A percentile compares a stretch with the other conserved stretches of the same genome.
Conservation (phyloP, 2,797 vertebrate species). For the Trematomus bernacchii region DNA sequence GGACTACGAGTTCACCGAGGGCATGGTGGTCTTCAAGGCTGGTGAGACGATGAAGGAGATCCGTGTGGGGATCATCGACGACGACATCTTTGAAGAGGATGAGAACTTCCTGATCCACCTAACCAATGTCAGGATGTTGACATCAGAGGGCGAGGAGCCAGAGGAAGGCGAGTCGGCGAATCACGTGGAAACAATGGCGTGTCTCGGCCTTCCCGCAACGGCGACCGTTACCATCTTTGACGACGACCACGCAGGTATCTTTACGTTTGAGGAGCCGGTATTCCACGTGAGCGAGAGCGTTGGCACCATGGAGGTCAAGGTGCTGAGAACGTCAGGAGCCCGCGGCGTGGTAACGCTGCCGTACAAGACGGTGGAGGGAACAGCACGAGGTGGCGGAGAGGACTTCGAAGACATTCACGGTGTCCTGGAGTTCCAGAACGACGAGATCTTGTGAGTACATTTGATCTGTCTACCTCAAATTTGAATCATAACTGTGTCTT, state of each 20-base stretch:
- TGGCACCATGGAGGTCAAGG: conserved; percentile 97
- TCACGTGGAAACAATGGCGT: conserved; percentile 89
- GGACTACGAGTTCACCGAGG: conserved; percentile 99
- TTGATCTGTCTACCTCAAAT: conserved; percentile 6
- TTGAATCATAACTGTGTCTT: not conserved
- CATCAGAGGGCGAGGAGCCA: conserved; percentile 85
- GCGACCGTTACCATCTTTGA: conserved; percentile 98
- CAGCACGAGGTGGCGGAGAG: conserved; percentile 94
- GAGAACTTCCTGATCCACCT: conserved; percentile 99
- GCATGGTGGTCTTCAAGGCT: conserved; percentile 94
- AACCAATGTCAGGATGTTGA: conserved; percentile 89
- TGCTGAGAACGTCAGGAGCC: conserved; percentile 96
- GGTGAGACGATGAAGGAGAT: conserved; percentile 97
- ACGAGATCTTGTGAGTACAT: conserved; percentile 98
- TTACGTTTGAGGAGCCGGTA: conserved; percentile 96
- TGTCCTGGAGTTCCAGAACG: conserved; percentile 97
- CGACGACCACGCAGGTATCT: conserved; percentile 98
- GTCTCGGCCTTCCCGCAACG: conserved; percentile 89
- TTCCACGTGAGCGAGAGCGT: conserved; percentile 96
- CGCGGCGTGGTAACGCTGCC: conserved; percentile 95
- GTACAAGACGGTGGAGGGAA: conserved; percentile 96
- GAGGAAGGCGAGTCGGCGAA: conserved; percentile 87
- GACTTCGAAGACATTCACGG: conserved; percentile 97
- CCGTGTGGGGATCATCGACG: conserved; percentile 96
- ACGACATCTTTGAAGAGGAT: conserved; percentile 99